Evolutionary conservation across 2,797 vertebrate species (phyloP).

Genomic region (Sternarchorhynchus goeldii): DNA sequence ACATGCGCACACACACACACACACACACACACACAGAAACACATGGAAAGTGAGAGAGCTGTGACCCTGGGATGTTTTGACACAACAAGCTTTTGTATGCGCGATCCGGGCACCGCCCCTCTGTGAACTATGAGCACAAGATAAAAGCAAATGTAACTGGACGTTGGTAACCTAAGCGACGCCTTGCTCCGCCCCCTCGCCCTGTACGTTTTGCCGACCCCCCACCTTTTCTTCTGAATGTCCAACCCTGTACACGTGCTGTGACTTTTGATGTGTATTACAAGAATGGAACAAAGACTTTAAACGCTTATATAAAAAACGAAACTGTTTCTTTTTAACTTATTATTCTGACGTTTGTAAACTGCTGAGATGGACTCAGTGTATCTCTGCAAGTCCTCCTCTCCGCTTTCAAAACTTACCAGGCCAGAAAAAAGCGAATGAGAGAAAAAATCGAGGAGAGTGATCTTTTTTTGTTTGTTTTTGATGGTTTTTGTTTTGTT

Average conservation of each 20-base stretch:
- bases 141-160: background rate
- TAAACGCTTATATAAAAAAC: conserved; percentile 52
- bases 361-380: conserved; percentile 74
- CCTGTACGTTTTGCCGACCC: conserved; percentile 73
- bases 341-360: conserved; percentile 88
- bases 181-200: conserved; percentile 35
- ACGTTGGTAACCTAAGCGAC: conserved; percentile 16
- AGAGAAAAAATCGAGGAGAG: background rate
- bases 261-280: conserved; percentile 94
- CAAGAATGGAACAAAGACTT: conserved; percentile 81
- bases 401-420: conserved; percentile 61
- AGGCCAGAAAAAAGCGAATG: conserved; percentile 55
- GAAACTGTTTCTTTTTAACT: conserved; percentile 86
- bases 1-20: conserved; percentile 24
- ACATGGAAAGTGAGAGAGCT: too few species aligned
- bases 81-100: conserved; percentile 8
- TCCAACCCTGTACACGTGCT: conserved; percentile 91
- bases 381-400: conserved; percentile 22
- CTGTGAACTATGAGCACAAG: conserved; percentile 76
- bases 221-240: conserved; percentile 85
- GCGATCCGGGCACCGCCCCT: conserved; percentile 51
- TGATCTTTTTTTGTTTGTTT: conserved; percentile 70
- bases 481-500: conserved; percentile 68
- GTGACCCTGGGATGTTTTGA: conserved; percentile 50
- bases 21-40: conserved; percentile 14